Conservation (phyloP, 2,888 invertebrate genomes). For the Dryobota labecula region DNA sequence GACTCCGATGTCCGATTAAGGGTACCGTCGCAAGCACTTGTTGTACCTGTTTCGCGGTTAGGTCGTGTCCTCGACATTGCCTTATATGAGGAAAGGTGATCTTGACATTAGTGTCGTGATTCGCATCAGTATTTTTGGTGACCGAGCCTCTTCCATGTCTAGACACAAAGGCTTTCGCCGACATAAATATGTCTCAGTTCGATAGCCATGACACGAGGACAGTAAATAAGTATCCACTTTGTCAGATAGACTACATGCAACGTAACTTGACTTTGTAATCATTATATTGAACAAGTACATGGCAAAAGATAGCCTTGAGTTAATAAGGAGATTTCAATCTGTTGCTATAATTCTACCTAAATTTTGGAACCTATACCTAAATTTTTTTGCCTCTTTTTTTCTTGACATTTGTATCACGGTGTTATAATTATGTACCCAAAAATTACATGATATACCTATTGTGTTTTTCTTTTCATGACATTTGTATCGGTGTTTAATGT, state of each 20-base stretch:
- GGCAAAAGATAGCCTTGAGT: neutral
- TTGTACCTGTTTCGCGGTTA: slow-evolving; percentile 24
- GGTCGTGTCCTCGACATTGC: slow-evolving; percentile 40
- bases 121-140: slow-evolving; percentile 45
- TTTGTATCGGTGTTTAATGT: no score
- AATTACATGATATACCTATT: no score
- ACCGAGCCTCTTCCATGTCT: slow-evolving; percentile 36
- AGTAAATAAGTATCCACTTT: slow-evolving; percentile 21
- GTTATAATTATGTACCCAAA: no score
- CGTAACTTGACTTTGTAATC: slow-evolving; percentile 3
- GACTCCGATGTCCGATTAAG: slow-evolving; percentile 31
- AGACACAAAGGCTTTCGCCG: slow-evolving; percentile 26
- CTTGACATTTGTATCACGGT: no score
- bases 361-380: neutral
- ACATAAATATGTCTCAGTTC: slow-evolving; percentile 24
- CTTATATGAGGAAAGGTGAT: slow-evolving; percentile 43
- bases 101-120: slow-evolving; percentile 51
- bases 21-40: slow-evolving; percentile 14
- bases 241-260: slow-evolving; percentile 8
- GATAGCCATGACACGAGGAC: slow-evolving; percentile 35
- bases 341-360: neutral
- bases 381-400: no score
- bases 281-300: slow-evolving; percentile 5
- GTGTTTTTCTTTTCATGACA: no score
- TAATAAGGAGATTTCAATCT: slow-evolving; percentile 7